phyloP scores from a whole-genome alignment of 1,140 invertebrate species.

The Leguminivora glycinivorella region DNA sequence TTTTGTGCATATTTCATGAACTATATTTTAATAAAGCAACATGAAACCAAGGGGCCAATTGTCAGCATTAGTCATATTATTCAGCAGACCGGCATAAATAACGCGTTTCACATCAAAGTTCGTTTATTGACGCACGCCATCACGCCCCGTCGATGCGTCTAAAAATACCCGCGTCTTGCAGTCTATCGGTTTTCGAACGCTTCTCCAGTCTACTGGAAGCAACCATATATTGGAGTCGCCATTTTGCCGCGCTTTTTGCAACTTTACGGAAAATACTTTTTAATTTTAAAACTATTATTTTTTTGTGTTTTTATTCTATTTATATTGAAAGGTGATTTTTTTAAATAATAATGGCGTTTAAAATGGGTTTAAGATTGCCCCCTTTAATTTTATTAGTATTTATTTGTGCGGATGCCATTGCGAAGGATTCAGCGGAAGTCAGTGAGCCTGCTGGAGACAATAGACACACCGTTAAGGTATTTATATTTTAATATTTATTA shows the following conservation, averaged over 20 bases:
- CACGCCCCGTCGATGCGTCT: conserved; percentile 45
- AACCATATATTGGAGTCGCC: conserved; percentile 34
- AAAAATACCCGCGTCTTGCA: conserved; percentile 53
- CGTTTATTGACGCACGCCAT: conserved; percentile 40
- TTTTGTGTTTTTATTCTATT: background rate
- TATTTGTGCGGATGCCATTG: conserved; percentile 20
- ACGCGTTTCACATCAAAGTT: conserved; percentile 20
- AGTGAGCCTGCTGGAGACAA: background rate
- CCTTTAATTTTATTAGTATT: conserved; percentile 23
- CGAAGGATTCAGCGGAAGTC: conserved; percentile 14
- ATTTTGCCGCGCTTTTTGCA: conserved; percentile 39
- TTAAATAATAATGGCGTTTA: background rate
- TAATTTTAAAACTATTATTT: background rate
- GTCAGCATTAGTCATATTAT: conserved; percentile 7
- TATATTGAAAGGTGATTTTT: conserved; percentile 8
- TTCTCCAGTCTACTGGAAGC: conserved; percentile 48
- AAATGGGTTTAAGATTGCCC: conserved; percentile 18
- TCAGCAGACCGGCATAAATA: background rate
- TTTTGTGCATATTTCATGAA: no score
- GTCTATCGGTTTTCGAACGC: conserved; percentile 39
- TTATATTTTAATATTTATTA: background rate
- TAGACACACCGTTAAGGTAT: background rate
- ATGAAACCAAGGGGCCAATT: background rate
- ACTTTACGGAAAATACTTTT: conserved; percentile 23
- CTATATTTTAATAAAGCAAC: background rate